Evolutionary conservation across 2,113 vertebrate genomes (phyloP).

Genomic region (Urocynchramus pylzowi): DNA sequence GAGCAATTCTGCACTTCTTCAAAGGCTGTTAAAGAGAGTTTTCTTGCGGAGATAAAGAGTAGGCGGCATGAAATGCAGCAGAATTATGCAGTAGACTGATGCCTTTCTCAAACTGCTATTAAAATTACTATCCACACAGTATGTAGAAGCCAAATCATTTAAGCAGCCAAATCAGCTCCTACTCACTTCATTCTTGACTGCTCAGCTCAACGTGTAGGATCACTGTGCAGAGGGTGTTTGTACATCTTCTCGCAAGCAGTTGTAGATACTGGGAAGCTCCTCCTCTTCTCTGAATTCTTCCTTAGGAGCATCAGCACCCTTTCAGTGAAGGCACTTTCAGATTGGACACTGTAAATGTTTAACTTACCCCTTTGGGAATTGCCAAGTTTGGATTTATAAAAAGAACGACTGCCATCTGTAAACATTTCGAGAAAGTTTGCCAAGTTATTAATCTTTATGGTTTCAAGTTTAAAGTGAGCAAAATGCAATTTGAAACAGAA

Average conservation of each 20-base stretch:
- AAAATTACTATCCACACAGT: background rate
- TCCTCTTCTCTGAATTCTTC: background rate
- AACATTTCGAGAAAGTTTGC: background rate
- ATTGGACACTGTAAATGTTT: rapidly evolving
- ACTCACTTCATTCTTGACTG: background rate
- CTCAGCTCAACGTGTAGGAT: background rate
- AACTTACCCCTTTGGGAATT: background rate
- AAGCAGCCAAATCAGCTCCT: background rate
- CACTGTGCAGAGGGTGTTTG: background rate
- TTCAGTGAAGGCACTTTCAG: background rate
- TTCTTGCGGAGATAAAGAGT: background rate
- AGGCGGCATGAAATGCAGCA: background rate
- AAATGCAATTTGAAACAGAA: background rate
- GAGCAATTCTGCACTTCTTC: background rate
- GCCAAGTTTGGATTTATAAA: background rate
- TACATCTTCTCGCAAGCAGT: background rate
- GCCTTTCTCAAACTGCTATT: background rate
- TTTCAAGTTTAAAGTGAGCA: background rate
- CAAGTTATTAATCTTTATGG: background rate
- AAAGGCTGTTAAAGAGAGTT: background rate
- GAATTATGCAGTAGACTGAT: background rate
- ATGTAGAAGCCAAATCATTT: background rate
- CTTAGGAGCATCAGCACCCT: background rate
- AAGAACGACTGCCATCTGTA: background rate
- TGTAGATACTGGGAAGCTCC: background rate